Percentiles rank a stretch among this genome's conserved stretches.
Evolutionary conservation across 2,113 vertebrate species (phyloP).

Genomic region (Parus major): DNA sequence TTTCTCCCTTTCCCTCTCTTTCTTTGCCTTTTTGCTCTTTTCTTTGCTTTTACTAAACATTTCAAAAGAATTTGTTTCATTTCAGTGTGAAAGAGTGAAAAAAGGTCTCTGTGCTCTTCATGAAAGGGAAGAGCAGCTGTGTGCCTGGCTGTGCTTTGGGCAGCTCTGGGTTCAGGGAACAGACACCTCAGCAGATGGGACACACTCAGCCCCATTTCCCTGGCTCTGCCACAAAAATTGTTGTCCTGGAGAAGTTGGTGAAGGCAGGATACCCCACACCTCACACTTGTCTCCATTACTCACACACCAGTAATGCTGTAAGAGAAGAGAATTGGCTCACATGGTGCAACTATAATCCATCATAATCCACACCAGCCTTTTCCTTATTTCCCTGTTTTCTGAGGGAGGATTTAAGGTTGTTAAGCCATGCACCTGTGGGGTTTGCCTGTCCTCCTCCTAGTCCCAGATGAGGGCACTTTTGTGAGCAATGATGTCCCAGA

Average conservation of each 20-base stretch:
- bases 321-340: not conserved
- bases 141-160: not conserved
- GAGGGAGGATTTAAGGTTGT: not conserved
- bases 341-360: not conserved
- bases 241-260: not conserved
- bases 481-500: fast-evolving
- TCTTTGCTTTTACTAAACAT: not conserved
- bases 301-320: fast-evolving
- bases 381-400: not conserved
- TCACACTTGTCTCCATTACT: not conserved
- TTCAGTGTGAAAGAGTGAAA: not conserved
- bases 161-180: not conserved
- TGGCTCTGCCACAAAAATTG: not conserved
- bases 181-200: not conserved
- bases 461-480: not conserved
- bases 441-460: not conserved
- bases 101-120: not conserved
- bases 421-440: not conserved
- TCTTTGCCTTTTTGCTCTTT: not conserved
- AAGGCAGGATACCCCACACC: not conserved
- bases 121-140: not conserved
- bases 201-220: not conserved
- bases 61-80: not conserved
- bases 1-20: not conserved
- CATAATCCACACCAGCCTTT: not conserved